Conservation (phyloP, 2,113 vertebrate species). For the Corynorhinus townsendii region DNA sequence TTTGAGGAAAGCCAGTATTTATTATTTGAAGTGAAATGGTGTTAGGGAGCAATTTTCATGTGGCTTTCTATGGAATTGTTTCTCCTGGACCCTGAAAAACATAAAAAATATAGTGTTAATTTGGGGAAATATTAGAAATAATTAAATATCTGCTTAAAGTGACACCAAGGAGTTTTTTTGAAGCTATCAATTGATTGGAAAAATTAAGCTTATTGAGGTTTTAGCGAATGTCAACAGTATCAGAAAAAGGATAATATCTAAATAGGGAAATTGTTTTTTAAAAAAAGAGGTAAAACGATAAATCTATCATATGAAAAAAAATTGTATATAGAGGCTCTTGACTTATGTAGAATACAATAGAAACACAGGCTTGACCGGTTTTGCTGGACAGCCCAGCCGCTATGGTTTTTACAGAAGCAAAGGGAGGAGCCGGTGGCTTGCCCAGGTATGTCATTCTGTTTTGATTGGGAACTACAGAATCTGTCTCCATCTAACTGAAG, state of each 20-base stretch:
- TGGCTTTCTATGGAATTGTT: conserved; percentile 1
- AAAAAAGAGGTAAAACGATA: neutral
- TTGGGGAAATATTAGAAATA: conserved; percentile 1
- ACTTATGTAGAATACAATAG: neutral
- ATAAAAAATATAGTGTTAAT: neutral
- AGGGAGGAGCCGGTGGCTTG: neutral
- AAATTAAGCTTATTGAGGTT: neutral
- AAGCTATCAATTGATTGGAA: neutral
- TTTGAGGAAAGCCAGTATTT: neutral
- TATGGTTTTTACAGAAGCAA: neutral
- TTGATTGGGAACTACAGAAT: neutral
- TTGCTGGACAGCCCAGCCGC: neutral
- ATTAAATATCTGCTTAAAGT: neutral
- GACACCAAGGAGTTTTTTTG: neutral
- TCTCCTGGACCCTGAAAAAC: neutral
- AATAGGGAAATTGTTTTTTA: neutral
- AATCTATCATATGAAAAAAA: neutral
- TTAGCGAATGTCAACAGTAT: neutral
- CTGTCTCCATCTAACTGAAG: neutral
- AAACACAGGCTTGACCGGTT: neutral
- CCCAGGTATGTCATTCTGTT: neutral
- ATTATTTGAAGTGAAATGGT: neutral
- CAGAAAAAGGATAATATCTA: neutral
- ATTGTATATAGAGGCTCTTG: neutral
- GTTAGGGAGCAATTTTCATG: neutral